Conservation (phyloP, 2,888 invertebrate species). For the Drosophila birchii region DNA sequence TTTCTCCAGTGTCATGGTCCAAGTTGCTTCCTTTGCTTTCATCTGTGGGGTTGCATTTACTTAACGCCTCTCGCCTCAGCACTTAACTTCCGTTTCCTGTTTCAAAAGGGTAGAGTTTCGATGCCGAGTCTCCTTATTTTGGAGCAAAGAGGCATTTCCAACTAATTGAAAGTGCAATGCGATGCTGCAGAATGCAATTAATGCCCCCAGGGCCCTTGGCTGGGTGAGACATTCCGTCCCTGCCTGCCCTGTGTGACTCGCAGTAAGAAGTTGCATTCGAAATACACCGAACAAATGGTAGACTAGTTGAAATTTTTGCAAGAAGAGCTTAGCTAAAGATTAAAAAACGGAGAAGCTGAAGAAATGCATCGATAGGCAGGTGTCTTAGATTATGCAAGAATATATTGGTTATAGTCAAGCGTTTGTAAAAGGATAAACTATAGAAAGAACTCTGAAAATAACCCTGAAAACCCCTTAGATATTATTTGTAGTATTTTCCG, state of each 20-base stretch:
- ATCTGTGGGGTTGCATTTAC: constrained; percentile 75
- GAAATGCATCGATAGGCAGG: neutral
- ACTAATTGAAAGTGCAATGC: constrained; percentile 84
- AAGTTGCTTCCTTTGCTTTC: constrained; percentile 66
- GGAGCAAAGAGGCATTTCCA: constrained; percentile 68
- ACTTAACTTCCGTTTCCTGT: constrained; percentile 83
- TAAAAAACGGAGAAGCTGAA: neutral
- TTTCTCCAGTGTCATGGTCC: constrained; percentile 72
- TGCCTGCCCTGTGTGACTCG: neutral
- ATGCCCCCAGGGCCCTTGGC: constrained; percentile 75
- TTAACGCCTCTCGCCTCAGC: constrained; percentile 80
- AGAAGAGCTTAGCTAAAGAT: neutral
- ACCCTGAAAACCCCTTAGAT: neutral
- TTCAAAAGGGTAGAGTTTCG: constrained; percentile 39
- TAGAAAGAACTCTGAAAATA: too few species aligned
- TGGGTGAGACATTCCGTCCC: constrained; percentile 1
- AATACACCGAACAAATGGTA: constrained; percentile 1
- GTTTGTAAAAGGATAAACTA: neutral
- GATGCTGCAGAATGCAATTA: constrained; percentile 83
- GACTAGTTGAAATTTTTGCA: neutral
- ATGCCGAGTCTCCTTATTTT: constrained; percentile 16
- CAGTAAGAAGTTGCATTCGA: constrained; percentile 13
- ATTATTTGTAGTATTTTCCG: neutral
- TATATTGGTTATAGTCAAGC: neutral
- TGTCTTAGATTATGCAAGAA: neutral